Percentiles rank a stretch among this genome's conserved stretches.
These are phyloP conservation scores for Littorina saxatilis DNA, from an alignment of 1,140 invertebrate species.

Conservation along the genomic window DNA sequence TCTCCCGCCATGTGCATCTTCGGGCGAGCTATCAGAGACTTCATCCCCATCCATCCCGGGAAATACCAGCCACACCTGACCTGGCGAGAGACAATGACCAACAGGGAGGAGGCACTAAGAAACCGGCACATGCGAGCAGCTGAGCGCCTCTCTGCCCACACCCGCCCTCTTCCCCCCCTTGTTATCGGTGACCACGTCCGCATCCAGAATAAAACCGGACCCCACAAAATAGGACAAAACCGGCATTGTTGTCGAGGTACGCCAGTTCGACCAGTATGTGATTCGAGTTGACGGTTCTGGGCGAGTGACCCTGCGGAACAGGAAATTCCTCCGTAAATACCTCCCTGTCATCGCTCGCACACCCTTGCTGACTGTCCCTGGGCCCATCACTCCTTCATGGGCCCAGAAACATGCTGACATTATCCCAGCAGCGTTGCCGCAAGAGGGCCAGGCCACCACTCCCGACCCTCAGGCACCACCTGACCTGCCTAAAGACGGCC, in stretches of 20 bases:
- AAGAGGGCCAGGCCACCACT: too few species aligned
- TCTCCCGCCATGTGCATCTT: too few species aligned
- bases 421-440: too few species aligned
- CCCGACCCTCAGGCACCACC: too few species aligned
- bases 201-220: slow-evolving; percentile 25
- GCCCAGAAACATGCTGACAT: too few species aligned
- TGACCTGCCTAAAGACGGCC: too few species aligned
- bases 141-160: slow-evolving; percentile 51
- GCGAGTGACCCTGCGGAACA: too few species aligned
- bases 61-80: slow-evolving; percentile 29
- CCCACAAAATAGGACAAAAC: slow-evolving; percentile 54
- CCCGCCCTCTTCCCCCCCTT: slow-evolving; percentile 43
- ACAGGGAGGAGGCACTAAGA: not conserved
- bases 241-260: slow-evolving; percentile 46
- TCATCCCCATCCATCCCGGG: not conserved
- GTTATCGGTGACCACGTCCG: slow-evolving; percentile 41
- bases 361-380: not conserved
- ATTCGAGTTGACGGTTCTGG: slow-evolving; percentile 50
- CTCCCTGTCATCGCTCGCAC: not conserved
- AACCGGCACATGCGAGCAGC: slow-evolving; percentile 50
- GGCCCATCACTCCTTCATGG: not conserved
- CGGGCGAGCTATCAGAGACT: too few species aligned
- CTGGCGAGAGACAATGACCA: slow-evolving; percentile 47
- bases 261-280: slow-evolving; percentile 56
- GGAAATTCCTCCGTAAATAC: too few species aligned